Evolutionary conservation across 2,113 vertebrate genomes (phyloP), one percentile per base, ranked within the genome.

Genomic region (Cygnus atratus): DNA sequence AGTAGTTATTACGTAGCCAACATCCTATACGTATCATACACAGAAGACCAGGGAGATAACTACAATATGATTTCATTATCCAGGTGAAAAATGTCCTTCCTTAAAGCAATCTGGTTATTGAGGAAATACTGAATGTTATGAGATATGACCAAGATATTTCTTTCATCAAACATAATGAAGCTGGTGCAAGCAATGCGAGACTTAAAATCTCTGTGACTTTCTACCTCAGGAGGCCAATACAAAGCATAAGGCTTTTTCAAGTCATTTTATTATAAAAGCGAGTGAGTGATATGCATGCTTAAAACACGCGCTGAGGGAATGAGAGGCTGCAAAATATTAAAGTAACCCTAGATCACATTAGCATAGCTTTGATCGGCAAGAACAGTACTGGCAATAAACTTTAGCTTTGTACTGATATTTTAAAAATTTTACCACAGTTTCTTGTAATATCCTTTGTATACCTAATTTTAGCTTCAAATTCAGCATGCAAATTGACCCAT

Each of bases 321-420:
- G 19, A 86, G 43, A 88, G 75, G 59, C 87, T 87, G 61, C 50
- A 82, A 96, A 94, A 91, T 90, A 96, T 74, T 92, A 94, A 93
- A 95, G 95, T 88, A 88, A 95, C 58, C 41, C 41, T 76, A 82
- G 75, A 84, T 19, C 35, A 68, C 39, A 92, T 95, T 84, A 94
- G 55, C 91, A 95, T 89, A 94, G 73, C 83, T 94, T 96, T 97
- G 91, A 97, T 96, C 86, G 77, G 35, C 39, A 44, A 77, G 85
- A 96, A 71, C 26, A 80, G 66, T 73, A 79, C 59, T 74, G 59
- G 62, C 86, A 87, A 74, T 58, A 94, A 87, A 86, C 65, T 71
- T 87, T 1, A 83, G 72, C 37, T 88, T 87, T 84, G n/a, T 37
- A 82, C 33, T 66, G 77, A 58, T 80, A 73, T 85, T 59, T 75